Conservation (phyloP, 1,140 invertebrate species). For the Drosophila mauritiana region DNA sequence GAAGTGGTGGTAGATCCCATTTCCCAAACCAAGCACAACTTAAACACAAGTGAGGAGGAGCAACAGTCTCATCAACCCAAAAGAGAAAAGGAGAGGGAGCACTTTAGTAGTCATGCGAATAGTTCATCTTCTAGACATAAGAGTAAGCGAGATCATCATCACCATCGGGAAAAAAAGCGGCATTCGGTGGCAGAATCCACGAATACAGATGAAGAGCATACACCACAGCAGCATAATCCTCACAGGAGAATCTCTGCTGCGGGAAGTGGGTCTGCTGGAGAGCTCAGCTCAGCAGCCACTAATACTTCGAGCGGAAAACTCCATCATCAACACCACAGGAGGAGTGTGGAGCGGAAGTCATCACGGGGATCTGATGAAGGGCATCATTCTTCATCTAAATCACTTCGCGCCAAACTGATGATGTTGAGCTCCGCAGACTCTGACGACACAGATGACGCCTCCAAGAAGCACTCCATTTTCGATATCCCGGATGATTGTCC, state of each 20-base stretch:
- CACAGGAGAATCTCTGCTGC: conserved; percentile 65
- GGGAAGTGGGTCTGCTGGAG: conserved; percentile 56
- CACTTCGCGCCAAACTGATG: conserved; percentile 50
- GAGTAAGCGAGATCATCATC: conserved; percentile 76
- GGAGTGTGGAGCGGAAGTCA: conserved; percentile 72
- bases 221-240: conserved; percentile 49
- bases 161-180: conserved; percentile 80
- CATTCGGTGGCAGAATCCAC: conserved; percentile 75
- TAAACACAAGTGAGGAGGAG: conserved; percentile 71
- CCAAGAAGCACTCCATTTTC: conserved; percentile 96
- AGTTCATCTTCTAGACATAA: conserved; percentile 66
- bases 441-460: conserved; percentile 90
- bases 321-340: conserved; percentile 63
- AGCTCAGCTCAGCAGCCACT: conserved; percentile 55
- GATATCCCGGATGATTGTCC: conserved; percentile 95
- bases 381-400: conserved; percentile 68
- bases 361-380: conserved; percentile 42
- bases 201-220: conserved; percentile 73
- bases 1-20: conserved; percentile 11
- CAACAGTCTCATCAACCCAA: conserved; percentile 45
- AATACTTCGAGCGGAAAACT: conserved; percentile 54
- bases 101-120: conserved; percentile 57
- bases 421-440: conserved; percentile 85
- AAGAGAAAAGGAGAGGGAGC: conserved; percentile 37
- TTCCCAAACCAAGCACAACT: conserved; percentile 17